A percentile compares a stretch with the other conserved stretches of the same genome.
Conservation (phyloP, 2,113 vertebrate species). For the Tychaedon coryphoeus region DNA sequence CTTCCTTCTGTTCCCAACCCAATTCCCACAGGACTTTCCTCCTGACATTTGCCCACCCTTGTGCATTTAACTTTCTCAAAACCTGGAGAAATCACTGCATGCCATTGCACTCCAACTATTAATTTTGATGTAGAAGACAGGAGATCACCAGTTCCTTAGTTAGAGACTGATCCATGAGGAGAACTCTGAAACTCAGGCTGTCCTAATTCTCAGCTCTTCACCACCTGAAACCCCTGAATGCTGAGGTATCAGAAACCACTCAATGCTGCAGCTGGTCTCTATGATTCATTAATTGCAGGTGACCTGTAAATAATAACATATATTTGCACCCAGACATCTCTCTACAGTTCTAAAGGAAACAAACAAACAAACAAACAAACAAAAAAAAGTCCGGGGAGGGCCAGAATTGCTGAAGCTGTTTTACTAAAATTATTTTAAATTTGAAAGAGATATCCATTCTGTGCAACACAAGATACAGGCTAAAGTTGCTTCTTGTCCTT, state of each 20-base stretch:
- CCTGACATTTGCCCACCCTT: neutral
- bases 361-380: no score
- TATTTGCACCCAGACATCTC: neutral
- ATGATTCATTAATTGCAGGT: neutral
- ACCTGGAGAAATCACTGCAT: neutral
- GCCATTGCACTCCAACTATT: neutral
- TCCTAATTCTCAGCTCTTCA: neutral
- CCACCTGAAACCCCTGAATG: neutral
- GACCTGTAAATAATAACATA: neutral
- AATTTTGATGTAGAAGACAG: neutral
- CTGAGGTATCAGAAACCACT: neutral
- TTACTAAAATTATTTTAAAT: neutral
- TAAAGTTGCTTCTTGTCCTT: neutral
- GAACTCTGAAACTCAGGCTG: neutral
- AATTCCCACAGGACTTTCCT: neutral
- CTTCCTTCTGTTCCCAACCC: neutral
- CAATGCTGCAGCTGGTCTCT: neutral
- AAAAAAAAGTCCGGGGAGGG: neutral
- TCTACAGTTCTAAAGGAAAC: neutral
- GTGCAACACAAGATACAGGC: neutral
- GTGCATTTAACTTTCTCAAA: neutral
- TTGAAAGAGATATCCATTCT: neutral
- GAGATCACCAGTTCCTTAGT: neutral
- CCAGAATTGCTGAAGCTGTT: neutral
- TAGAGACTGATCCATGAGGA: neutral